These are phyloP conservation scores for Equus quagga DNA, from an alignment of 2,113 vertebrate genomes.

Conservation along the genomic window DNA sequence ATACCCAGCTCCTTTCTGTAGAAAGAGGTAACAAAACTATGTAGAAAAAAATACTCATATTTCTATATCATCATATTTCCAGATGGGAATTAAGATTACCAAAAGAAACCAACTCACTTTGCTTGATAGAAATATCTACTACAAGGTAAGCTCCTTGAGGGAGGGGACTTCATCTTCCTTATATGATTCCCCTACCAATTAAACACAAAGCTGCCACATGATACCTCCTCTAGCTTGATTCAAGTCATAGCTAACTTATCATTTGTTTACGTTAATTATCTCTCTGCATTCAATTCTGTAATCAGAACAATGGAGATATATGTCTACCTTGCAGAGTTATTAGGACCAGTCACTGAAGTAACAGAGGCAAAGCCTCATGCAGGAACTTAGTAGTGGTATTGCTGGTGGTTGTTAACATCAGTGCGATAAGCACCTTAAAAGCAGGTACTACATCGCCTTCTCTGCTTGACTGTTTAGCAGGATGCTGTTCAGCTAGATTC, in stretches of 20 bases:
- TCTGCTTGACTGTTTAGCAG: not conserved
- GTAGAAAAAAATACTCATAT: not conserved
- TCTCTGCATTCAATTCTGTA: not conserved
- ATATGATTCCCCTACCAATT: not conserved
- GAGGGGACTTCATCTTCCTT: not conserved
- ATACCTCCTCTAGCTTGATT: not conserved
- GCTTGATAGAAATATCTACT: not conserved
- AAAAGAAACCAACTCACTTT: not conserved
- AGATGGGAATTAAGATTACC: not conserved
- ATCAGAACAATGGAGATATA: not conserved
- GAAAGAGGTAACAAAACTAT: not conserved
- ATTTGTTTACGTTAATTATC: not conserved
- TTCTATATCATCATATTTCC: not conserved
- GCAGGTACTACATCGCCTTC: not conserved
- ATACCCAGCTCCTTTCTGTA: slow-evolving; percentile 98
- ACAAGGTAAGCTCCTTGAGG: not conserved
- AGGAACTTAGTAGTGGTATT: not conserved
- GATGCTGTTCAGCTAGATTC: not conserved
- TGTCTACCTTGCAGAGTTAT: not conserved
- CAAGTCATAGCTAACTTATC: not conserved
- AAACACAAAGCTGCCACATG: not conserved
- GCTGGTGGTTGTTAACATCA: not conserved
- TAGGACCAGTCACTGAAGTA: not conserved
- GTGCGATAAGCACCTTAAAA: not conserved
- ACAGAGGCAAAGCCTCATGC: not conserved